These are phyloP conservation scores for Arrhamphus sclerolepis DNA, from an alignment of 2,797 vertebrate genomes.

Conservation along the genomic window DNA sequence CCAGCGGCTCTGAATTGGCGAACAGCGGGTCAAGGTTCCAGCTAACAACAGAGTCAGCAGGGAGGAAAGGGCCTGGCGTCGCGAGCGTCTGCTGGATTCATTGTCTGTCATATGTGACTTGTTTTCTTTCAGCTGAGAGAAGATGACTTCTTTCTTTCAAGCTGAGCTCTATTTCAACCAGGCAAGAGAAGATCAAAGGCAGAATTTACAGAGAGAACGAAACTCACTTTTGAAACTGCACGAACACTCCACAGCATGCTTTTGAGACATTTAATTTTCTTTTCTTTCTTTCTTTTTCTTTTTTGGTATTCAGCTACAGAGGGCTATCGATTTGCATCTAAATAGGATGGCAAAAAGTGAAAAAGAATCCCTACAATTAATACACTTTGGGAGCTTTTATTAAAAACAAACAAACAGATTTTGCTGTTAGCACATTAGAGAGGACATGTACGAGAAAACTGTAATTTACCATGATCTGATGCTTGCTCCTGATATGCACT, in stretches of 20 bases:
- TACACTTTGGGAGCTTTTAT: too few relatives aligned
- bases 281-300: background rate
- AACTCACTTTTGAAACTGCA: constrained; percentile 19
- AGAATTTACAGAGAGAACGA: constrained; percentile 17
- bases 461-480: too few relatives aligned
- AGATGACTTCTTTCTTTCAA: constrained; percentile 49
- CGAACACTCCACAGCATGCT: constrained; percentile 2
- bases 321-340: background rate
- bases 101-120: constrained; percentile 36
- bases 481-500: too few relatives aligned
- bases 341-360: too few relatives aligned
- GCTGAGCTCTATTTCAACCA: constrained; percentile 39
- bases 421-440: too few relatives aligned
- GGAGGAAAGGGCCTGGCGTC: constrained; percentile 13
- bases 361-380: too few relatives aligned
- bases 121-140: constrained; percentile 53
- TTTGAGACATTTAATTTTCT: too few relatives aligned
- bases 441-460: too few relatives aligned
- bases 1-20: constrained; percentile 50
- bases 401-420: too few relatives aligned
- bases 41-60: constrained; percentile 35
- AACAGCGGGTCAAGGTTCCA: constrained; percentile 44
- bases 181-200: constrained; percentile 34
- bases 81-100: constrained; percentile 32
- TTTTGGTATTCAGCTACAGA: constrained; percentile 6